Conservation (phyloP, 2,113 vertebrate species). For the Pontoporia blainvillei region DNA sequence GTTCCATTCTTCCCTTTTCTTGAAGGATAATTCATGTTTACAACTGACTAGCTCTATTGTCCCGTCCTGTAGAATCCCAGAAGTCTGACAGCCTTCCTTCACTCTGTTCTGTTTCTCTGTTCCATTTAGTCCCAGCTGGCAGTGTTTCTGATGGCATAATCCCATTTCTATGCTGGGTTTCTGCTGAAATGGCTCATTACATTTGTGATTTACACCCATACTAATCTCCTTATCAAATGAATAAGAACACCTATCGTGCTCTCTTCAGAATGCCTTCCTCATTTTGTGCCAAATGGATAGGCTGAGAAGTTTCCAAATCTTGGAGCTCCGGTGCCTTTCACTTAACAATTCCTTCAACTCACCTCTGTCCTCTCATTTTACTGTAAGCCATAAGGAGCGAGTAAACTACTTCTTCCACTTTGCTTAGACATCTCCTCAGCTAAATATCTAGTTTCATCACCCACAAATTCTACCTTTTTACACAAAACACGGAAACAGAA, state of each 20-base stretch:
- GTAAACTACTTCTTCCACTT: background rate
- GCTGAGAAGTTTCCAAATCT: background rate
- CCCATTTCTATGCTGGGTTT: background rate
- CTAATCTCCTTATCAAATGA: background rate
- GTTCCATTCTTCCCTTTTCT: background rate
- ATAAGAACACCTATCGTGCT: background rate
- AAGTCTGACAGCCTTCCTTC: background rate
- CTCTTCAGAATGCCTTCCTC: background rate
- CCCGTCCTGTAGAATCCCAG: background rate
- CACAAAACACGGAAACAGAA: background rate
- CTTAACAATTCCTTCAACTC: background rate
- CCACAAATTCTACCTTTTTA: background rate
- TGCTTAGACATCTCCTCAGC: background rate
- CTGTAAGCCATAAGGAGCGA: background rate
- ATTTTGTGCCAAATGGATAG: background rate
- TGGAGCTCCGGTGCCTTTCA: background rate
- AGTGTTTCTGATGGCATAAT: background rate
- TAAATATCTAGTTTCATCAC: background rate
- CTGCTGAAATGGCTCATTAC: background rate
- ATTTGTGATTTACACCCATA: background rate
- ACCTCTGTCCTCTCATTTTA: background rate
- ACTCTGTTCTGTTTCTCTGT: background rate
- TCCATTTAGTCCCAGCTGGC: background rate
- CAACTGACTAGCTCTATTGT: background rate
- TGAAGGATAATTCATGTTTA: background rate